Percentiles rank a stretch among this genome's conserved stretches.
phyloP scores from a whole-genome alignment of 2,797 vertebrate species.

The Basileuterus tristriatus region DNA sequence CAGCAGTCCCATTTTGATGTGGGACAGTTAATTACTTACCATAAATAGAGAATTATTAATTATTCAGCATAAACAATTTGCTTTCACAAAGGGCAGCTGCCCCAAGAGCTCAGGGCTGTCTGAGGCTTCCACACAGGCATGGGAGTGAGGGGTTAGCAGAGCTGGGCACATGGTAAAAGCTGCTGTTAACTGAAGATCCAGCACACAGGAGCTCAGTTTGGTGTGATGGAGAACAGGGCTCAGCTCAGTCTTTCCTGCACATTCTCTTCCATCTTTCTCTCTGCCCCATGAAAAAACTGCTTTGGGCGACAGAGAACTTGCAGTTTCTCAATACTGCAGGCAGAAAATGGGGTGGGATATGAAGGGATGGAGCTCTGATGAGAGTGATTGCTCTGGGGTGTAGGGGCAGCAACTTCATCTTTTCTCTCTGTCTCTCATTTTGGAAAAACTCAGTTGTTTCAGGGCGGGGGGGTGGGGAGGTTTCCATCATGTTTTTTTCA shows the following conservation, averaged over 20 bases:
- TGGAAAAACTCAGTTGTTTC: not conserved
- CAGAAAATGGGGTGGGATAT: not conserved
- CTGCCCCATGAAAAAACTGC: not conserved
- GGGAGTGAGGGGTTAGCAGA: not conserved
- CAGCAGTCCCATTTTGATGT: not conserved
- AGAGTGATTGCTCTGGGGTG: not conserved
- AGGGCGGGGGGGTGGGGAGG: not conserved
- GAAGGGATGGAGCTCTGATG: not conserved
- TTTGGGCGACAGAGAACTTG: not conserved
- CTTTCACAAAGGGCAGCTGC: not conserved
- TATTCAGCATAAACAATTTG: not conserved
- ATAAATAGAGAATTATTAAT: not conserved
- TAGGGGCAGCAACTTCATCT: not conserved
- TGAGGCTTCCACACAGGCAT: fast-evolving
- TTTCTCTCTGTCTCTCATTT: not conserved
- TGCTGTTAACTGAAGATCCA: not conserved
- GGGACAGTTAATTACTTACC: not conserved
- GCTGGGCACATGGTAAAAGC: not conserved
- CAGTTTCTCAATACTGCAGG: not conserved
- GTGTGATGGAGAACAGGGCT: not conserved
- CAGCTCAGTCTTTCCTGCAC: not conserved
- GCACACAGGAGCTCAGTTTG: not conserved
- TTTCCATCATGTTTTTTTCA: not conserved
- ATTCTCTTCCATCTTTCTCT: not conserved
- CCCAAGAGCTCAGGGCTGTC: too few species aligned